Base-by-base conservation (phyloP, 2,888 invertebrate species). In the Thereva nobilitata region DNA sequence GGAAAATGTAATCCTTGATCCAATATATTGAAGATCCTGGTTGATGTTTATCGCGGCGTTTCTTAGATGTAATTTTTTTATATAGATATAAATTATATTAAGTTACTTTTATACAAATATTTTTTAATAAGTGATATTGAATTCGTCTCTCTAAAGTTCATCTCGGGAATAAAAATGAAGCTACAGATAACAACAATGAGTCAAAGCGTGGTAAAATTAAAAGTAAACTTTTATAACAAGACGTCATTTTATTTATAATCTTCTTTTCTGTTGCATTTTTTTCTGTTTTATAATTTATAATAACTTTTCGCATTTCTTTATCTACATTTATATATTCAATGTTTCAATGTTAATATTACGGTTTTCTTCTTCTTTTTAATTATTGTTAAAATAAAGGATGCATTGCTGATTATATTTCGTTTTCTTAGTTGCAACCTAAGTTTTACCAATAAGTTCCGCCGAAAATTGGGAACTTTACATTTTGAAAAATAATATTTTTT, bases 201-300 rank as follows among this genome's bases (percentile, higher is more conserved):
- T 23, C 23, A 23, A 23, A 23, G 2, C 1, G 23, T 23, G 23
- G 23, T 23, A 23, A 23, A 23, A 23, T 2, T 23, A 23, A 23
- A 23, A 23, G 23, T 23, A 23, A 23, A 23, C 8, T 56, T 78
- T 77, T 78, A 77, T 79, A 79, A 79, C 79, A 79, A 79, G 79
- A 78, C 77, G 76, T 77, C 77, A 77, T 76, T 71, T 71, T 72
- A 47, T 71, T 67, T 61, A 68, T 69, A 65, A 71, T 69, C 55
- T 57, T 64, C 64, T 71, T 71, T 69, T 69, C 67, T 70, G 67
- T 69, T 63, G 66, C 57, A 72, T 75, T 66, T 63, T 45, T 74
- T 76, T 71, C 74, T 74, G 74, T 56, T 64, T 65, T 59, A 68
- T 68, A 65, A 64, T 68, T 23, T 23, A 2, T 23, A 23, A 23